Evolutionary conservation across 2,888 invertebrate genomes (phyloP), one percentile per base, ranked within the genome.

Genomic region (Trissolcus japonicus): DNA sequence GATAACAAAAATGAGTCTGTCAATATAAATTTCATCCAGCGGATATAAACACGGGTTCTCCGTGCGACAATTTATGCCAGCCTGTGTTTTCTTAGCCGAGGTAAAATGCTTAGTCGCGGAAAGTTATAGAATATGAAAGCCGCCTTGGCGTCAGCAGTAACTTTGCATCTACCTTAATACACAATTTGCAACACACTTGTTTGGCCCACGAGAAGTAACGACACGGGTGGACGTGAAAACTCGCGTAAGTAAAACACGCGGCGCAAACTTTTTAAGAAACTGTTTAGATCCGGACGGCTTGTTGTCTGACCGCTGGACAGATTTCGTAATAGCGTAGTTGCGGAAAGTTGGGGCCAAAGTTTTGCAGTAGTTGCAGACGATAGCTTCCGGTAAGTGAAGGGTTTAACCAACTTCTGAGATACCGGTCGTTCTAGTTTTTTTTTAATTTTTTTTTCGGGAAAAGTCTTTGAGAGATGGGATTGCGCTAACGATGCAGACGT

Each of bases 261-360:
- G 21, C 56, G 46, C 11, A 56, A 74, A 74, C 67, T 67, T 68
- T 11, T 59, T 25, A 57, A 51, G 57, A 53, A 67, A 62, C 29
- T 29, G 48, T 46, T 48, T 60, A 6, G 59, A 51, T 14, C 46
- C 14, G 46, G 51, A 7, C 17, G 51, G 17, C 51, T 51, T 17
- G 55, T 67, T 59, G 66, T 57, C 66, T 78, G 78, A 78, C 71
- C 75, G 40, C 55, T 59, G 75, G 54, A 35, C 68, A 65, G 65
- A 61, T 68, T 67, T 55, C 43, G 59, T 21, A 61, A 74, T 71
- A 78, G 69, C 61, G 68, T 56, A 29, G 40, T 51, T 65, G 41
- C 62, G 41, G 69, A 78, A 74, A 71, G 74, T 78, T 74, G 53
- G n/a, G 21, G 35, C 35, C 40, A n/a, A 71, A 74, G 66, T 71